Percentiles rank a stretch among this genome's conserved stretches.
phyloP scores from a whole-genome alignment of 64 coral and sea anemone genomes.

The Hydrozoanthus tunicans region DNA sequence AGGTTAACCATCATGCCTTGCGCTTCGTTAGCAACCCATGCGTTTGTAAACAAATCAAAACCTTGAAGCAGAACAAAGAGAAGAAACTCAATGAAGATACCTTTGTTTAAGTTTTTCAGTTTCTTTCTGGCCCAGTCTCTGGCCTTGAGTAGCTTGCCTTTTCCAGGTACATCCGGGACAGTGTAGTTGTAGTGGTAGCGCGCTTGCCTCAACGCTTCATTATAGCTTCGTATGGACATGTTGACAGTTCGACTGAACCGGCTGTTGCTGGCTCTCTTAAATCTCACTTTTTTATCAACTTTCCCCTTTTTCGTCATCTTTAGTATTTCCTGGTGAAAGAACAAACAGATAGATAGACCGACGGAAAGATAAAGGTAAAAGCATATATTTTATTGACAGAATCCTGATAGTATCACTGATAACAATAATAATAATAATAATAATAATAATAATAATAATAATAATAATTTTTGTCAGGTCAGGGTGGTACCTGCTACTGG shows the following conservation, averaged over 20 bases:
- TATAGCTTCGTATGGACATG: constrained; percentile 56
- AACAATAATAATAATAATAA: too few species aligned
- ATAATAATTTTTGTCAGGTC: too few species aligned
- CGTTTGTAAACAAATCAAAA: constrained; percentile 93
- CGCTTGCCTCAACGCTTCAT: constrained; percentile 42
- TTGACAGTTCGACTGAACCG: constrained; percentile 34
- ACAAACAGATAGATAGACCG: too few species aligned
- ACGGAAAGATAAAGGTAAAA: too few species aligned
- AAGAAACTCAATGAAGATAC: constrained; percentile 75
- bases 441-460: too few species aligned
- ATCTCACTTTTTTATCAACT: neutral
- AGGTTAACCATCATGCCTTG: constrained; percentile 45
- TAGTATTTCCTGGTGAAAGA: too few species aligned
- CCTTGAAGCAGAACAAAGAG: constrained; percentile 85
- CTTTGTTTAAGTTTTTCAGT: constrained; percentile 83
- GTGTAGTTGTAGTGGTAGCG: constrained; percentile 66
- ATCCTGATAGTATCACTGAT: too few species aligned
- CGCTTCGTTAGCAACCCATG: constrained; percentile 76
- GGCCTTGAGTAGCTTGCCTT: constrained; percentile 14
- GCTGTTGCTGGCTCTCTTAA: constrained; percentile 10
- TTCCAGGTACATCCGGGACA: constrained; percentile 50
- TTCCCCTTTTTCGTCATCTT: too few species aligned
- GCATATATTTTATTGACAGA: too few species aligned
- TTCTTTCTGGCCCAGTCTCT: constrained; percentile 55
- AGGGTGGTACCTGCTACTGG: too few species aligned